Conservation (phyloP, 2,888 invertebrate genomes). For the Blera fallax region DNA sequence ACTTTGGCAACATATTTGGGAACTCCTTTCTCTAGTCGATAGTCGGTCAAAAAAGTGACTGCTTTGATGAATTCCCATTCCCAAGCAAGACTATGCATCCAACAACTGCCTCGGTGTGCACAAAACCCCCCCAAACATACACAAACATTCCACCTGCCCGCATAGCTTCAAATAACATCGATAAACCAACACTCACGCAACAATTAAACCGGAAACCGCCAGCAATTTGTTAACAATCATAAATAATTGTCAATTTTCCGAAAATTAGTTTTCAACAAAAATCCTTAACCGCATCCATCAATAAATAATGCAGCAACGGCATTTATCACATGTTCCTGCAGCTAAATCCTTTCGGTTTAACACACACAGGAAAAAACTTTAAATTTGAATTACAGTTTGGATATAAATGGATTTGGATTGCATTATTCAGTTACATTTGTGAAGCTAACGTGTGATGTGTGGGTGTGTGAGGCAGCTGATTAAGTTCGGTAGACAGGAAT, state of each 20-base stretch:
- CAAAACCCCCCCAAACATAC: background rate
- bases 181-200: background rate
- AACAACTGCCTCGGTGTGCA: too few species aligned
- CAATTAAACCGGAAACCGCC: background rate
- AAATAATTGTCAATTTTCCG: background rate
- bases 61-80: too few species aligned
- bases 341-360: background rate
- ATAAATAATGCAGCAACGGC: background rate
- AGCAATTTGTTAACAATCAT: background rate
- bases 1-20: too few species aligned
- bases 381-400: conserved; percentile 18
- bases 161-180: background rate
- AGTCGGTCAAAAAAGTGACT: too few species aligned
- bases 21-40: too few species aligned
- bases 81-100: too few species aligned
- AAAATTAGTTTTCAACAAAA: background rate
- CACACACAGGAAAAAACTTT: background rate
- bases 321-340: background rate
- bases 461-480: background rate
- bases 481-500: background rate
- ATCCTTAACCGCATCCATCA: background rate
- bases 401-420: conserved; percentile 36
- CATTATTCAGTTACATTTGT: conserved; percentile 30
- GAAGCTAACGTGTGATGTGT: background rate
- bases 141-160: background rate